These are phyloP conservation scores for Nesidiocoris tenuis DNA, from an alignment of 2,888 invertebrate genomes.

Conservation along the genomic window DNA sequence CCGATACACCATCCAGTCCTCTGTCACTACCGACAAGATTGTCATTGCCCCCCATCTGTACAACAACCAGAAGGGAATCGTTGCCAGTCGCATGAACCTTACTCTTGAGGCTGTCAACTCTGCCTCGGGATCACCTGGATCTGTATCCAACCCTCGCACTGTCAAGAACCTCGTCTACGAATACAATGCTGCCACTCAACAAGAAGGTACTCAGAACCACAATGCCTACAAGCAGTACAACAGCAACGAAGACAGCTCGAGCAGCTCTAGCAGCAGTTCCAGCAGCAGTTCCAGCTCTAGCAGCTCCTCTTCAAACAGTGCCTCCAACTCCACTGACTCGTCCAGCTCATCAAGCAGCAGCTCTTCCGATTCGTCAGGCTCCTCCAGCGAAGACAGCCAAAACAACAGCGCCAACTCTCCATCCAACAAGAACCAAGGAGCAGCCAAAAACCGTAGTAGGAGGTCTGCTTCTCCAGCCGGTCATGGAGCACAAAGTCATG, in stretches of 20 bases:
- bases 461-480: not conserved
- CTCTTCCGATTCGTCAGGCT: slow-evolving; percentile 18
- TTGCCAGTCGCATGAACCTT: slow-evolving; percentile 62
- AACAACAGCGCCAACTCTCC: not conserved
- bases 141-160: slow-evolving; percentile 56
- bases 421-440: not conserved
- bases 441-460: not conserved
- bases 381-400: slow-evolving; percentile 11
- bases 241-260: slow-evolving; percentile 13
- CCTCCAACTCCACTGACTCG: slow-evolving; percentile 47
- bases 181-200: slow-evolving; percentile 54
- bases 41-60: slow-evolving; percentile 56
- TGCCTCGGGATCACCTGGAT: slow-evolving; percentile 55
- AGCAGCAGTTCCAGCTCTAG: not conserved
- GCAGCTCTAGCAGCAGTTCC: not conserved
- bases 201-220: slow-evolving; percentile 50
- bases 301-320: slow-evolving; percentile 37
- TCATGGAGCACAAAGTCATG: not conserved
- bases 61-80: slow-evolving; percentile 63
- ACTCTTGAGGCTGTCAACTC: slow-evolving; percentile 54
- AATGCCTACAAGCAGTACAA: slow-evolving; percentile 27
- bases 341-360: no score
- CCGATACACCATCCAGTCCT: slow-evolving; percentile 65
- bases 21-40: slow-evolving; percentile 60
- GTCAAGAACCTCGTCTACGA: slow-evolving; percentile 61